Percentiles rank a stretch among this genome's conserved stretches.
These are phyloP conservation scores for Cavia porcellus DNA, from an alignment of 2,113 vertebrate species.

Conservation along the genomic window DNA sequence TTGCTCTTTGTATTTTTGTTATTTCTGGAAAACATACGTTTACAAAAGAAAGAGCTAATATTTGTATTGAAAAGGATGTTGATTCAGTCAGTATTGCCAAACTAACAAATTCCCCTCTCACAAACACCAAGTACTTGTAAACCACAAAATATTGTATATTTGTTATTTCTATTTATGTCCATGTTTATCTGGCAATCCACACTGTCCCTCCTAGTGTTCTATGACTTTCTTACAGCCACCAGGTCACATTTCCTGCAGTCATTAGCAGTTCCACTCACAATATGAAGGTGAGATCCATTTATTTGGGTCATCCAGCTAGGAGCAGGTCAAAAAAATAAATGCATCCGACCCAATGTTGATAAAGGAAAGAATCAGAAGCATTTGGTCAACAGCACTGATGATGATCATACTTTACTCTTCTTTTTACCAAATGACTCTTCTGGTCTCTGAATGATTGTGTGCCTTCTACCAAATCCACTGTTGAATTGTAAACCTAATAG, in stretches of 20 bases:
- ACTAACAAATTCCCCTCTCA: neutral
- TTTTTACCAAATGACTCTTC: neutral
- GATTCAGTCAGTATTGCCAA: neutral
- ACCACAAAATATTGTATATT: neutral
- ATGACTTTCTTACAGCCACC: accelerated
- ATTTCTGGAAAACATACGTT: neutral
- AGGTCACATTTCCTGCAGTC: neutral
- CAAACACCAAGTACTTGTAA: neutral
- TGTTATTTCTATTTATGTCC: neutral
- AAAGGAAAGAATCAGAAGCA: neutral
- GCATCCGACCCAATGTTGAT: accelerated
- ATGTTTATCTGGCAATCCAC: neutral
- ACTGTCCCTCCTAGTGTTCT: neutral
- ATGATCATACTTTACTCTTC: neutral
- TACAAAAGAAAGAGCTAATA: neutral
- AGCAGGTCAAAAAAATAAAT: neutral
- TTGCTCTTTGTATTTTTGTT: neutral
- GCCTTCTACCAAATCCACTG: neutral
- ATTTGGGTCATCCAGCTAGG: neutral
- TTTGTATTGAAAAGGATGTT: neutral
- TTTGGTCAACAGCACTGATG: neutral
- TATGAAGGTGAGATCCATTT: neutral
- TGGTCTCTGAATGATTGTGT: no score
- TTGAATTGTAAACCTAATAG: neutral
- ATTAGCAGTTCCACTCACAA: neutral